Evolutionary conservation across 2,888 invertebrate genomes (phyloP).

Genomic region (Trichopria drosophilae): DNA sequence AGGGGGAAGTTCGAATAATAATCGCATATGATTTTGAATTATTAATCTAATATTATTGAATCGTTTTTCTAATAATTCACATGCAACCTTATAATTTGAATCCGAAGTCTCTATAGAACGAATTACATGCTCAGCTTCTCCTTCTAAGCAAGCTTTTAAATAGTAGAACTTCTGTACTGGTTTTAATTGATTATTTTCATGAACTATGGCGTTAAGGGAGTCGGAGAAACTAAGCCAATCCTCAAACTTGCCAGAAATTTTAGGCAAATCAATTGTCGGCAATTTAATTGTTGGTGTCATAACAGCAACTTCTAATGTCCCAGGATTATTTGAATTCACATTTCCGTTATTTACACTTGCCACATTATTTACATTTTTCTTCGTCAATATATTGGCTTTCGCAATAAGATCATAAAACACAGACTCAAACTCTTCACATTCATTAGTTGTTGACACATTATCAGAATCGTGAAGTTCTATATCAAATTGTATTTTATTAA

Average conservation of each 20-base stretch:
- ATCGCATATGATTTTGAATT: constrained; percentile 23
- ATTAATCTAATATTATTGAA: constrained; percentile 24
- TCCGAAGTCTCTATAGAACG: constrained; percentile 24
- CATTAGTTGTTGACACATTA: no score
- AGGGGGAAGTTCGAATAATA: constrained; percentile 18
- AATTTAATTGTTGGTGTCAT: not conserved
- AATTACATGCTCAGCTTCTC: constrained; percentile 20
- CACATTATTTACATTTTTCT: no score
- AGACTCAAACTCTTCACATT: no score
- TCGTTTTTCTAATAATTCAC: constrained; percentile 13
- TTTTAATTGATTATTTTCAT: constrained; percentile 27
- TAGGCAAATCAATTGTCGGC: constrained; percentile 25
- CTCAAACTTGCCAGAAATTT: constrained; percentile 28
- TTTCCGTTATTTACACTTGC: no score
- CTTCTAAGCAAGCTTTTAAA: constrained; percentile 22
- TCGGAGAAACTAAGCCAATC: constrained; percentile 30
- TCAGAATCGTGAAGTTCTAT: no score
- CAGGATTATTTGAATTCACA: no score
- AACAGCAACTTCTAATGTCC: no score
- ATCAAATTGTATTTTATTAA: no score
- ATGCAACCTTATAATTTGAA: constrained; percentile 23
- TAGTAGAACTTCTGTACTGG: constrained; percentile 32
- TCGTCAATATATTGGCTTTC: no score
- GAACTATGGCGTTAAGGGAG: constrained; percentile 30
- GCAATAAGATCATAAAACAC: no score